These are phyloP conservation scores for Ricordea florida DNA, from an alignment of 92 coral and sea anemone species.

Conservation along the genomic window DNA sequence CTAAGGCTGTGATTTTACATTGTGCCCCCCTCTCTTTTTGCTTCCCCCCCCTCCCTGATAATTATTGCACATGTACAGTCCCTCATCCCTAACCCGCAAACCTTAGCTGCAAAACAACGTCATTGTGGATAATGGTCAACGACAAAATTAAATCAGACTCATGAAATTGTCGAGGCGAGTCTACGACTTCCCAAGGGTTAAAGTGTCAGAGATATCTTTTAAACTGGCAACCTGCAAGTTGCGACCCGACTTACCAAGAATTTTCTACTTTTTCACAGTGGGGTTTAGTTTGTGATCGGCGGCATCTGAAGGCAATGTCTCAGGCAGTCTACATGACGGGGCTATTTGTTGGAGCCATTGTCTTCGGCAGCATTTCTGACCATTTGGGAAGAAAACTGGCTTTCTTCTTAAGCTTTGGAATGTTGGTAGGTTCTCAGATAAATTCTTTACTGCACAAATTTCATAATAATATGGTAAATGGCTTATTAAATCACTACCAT, in stretches of 20 bases:
- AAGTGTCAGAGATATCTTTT: no score
- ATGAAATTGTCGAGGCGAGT: no score
- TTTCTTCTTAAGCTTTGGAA: conserved; percentile 37
- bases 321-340: conserved; percentile 63
- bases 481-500: background rate
- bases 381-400: conserved; percentile 57
- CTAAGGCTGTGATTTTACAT: no score
- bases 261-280: conserved; percentile 20
- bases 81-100: no score
- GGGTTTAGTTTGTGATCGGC: conserved; percentile 57
- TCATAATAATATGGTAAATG: background rate
- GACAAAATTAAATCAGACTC: no score
- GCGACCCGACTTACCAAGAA: no score
- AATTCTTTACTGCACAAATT: background rate
- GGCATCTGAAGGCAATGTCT: conserved; percentile 62
- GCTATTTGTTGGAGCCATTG: conserved; percentile 47
- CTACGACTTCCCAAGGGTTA: no score
- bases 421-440: conserved; percentile 42
- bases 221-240: background rate
- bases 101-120: no score
- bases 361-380: conserved; percentile 45
- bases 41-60: no score
- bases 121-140: no score
- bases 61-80: no score
- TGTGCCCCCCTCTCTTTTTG: no score